phyloP scores from a whole-genome alignment of 2,797 vertebrate genomes.

The Myoxocephalus aenaeus region DNA sequence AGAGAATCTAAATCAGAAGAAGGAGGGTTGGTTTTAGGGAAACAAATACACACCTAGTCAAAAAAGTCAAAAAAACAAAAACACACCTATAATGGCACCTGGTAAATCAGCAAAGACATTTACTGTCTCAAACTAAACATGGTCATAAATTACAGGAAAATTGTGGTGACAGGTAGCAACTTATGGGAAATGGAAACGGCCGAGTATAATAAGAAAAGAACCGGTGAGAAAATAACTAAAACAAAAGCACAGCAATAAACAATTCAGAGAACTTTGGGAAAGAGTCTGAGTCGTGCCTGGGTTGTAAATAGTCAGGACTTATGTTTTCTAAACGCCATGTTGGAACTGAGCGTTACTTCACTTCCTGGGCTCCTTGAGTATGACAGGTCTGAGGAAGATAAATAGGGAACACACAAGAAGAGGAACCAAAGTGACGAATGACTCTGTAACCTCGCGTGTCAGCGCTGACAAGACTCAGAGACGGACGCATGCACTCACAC shows the following conservation, averaged over 20 bases:
- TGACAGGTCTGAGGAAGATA: slow-evolving; percentile 68
- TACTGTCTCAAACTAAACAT: slow-evolving; percentile 44
- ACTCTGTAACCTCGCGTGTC: slow-evolving; percentile 47
- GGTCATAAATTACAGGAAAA: slow-evolving; percentile 51
- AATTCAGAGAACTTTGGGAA: slow-evolving; percentile 54
- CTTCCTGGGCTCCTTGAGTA: slow-evolving; percentile 67
- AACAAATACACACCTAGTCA: background rate
- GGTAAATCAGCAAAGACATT: slow-evolving; percentile 65
- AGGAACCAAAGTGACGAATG: slow-evolving; percentile 52
- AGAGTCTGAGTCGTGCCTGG: slow-evolving; percentile 27
- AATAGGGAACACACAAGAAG: slow-evolving; percentile 51
- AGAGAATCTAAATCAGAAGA: background rate
- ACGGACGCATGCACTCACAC: slow-evolving; percentile 11
- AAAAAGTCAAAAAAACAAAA: slow-evolving; percentile 5
- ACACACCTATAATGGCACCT: slow-evolving; percentile 18
- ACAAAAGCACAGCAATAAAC: slow-evolving; percentile 61
- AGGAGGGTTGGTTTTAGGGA: background rate
- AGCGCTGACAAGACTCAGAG: slow-evolving; percentile 40
- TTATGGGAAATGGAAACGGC: slow-evolving; percentile 51
- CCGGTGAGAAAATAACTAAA: background rate
- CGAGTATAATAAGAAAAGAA: slow-evolving; percentile 25
- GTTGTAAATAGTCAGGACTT: slow-evolving; percentile 58
- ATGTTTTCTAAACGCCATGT: slow-evolving; percentile 55
- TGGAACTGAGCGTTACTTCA: slow-evolving; percentile 40
- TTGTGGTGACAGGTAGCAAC: slow-evolving; percentile 27